phyloP scores from a whole-genome alignment of 2,888 invertebrate genomes.

The Reticulitermes lucifugus region DNA sequence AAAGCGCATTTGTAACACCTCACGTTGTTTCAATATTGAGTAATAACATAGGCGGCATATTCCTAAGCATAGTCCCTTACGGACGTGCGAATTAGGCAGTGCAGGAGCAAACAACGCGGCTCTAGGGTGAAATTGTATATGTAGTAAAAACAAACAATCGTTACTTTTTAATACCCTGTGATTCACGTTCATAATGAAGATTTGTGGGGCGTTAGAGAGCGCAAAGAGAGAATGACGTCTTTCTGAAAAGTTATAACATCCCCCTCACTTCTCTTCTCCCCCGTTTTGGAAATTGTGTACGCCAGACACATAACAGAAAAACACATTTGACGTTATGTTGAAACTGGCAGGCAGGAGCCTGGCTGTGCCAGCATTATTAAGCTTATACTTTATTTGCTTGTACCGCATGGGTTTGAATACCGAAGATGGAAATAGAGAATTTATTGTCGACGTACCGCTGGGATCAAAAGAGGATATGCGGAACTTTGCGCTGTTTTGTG shows the following conservation, averaged over 20 bases:
- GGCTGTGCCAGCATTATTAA: constrained; percentile 20
- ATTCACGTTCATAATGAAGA: constrained; percentile 51
- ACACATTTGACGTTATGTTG: constrained; percentile 43
- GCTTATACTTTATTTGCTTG: constrained; percentile 36
- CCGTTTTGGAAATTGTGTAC: constrained; percentile 38
- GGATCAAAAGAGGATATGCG: constrained; percentile 36
- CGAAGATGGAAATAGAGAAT: constrained; percentile 39
- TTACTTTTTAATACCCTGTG: constrained; percentile 51
- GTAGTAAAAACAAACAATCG: constrained; percentile 45
- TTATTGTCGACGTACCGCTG: constrained; percentile 36
- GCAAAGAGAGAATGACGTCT: constrained; percentile 42
- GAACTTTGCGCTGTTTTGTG: constrained; percentile 11
- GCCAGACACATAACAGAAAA: constrained; percentile 42
- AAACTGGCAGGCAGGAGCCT: constrained; percentile 53
- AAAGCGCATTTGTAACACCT: too few relatives aligned
- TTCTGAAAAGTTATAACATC: constrained; percentile 42
- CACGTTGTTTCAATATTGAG: too few relatives aligned
- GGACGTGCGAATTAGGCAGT: constrained; percentile 20
- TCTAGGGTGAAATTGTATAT: constrained; percentile 22
- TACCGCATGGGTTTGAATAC: constrained; percentile 37
- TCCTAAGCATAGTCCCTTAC: too few relatives aligned
- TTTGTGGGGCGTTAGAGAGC: constrained; percentile 47
- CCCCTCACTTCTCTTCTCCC: constrained; percentile 12
- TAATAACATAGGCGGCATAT: too few relatives aligned
- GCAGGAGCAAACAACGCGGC: not conserved